Evolutionary conservation across 2,113 vertebrate genomes (phyloP).

Genomic region (Brachyhypopomus gauderio): DNA sequence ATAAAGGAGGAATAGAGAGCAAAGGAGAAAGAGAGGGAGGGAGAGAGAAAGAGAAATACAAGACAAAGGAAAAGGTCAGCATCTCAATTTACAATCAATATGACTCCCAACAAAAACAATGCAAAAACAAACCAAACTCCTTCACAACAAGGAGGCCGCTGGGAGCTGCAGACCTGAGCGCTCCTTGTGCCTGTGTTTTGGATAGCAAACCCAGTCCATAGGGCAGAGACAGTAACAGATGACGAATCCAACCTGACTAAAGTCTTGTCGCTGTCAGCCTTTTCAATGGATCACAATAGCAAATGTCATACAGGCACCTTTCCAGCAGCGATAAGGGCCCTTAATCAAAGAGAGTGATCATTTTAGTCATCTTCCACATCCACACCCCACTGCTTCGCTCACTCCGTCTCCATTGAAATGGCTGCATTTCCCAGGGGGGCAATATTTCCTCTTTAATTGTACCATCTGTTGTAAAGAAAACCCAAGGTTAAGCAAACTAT

Average conservation of each 20-base stretch:
- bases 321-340: conserved; percentile 42
- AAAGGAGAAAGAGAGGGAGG: conserved; percentile 37
- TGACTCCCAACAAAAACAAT: conserved; percentile 45
- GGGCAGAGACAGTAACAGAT: conserved; percentile 5
- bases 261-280: not conserved
- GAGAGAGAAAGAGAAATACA: conserved; percentile 18
- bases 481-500: conserved; percentile 71
- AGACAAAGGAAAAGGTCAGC: conserved; percentile 52
- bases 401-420: conserved; percentile 67
- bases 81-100: conserved; percentile 57
- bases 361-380: conserved; percentile 57
- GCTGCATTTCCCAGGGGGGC: conserved; percentile 57
- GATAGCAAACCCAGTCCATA: not conserved
- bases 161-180: conserved; percentile 23
- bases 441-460: conserved; percentile 69
- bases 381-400: conserved; percentile 64
- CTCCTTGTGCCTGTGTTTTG: not conserved
- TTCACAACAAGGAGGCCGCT: conserved; percentile 7
- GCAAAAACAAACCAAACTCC: conserved; percentile 15
- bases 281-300: conserved; percentile 6
- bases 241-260: not conserved
- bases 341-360: conserved; percentile 63
- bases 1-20: not conserved
- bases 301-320: conserved; percentile 2
- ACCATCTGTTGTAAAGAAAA: conserved; percentile 66